Conservation (phyloP, 2,797 vertebrate genomes). For the Tokudaia muenninki region DNA sequence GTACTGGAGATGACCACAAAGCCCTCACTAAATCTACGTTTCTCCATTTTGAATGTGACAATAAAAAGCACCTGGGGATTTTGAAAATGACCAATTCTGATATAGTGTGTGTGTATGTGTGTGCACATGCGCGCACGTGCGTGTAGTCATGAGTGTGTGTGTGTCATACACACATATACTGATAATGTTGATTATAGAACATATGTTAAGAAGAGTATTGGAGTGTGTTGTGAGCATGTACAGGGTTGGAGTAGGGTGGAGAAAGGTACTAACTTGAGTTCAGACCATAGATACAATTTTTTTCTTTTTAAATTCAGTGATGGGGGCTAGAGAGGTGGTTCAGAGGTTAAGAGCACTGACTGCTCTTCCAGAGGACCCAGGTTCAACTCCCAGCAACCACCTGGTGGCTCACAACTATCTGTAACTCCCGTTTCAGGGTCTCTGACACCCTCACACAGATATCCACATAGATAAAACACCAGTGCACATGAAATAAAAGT, state of each 20-base stretch:
- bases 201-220: background rate
- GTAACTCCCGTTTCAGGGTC: background rate
- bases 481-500: background rate
- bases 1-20: background rate
- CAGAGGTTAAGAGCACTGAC: background rate
- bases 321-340: background rate
- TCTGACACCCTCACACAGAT: background rate
- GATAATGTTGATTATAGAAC: background rate
- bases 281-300: background rate
- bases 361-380: background rate
- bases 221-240: background rate
- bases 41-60: slow-evolving; percentile 2
- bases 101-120: background rate
- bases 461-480: background rate
- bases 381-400: background rate
- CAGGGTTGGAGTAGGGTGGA: background rate
- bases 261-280: background rate
- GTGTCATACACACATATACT: background rate
- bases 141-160: no score
- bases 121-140: no score
- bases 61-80: background rate
- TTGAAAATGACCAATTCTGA: background rate
- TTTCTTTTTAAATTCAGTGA: background rate
- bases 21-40: background rate
- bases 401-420: background rate